Evolutionary conservation across 2,797 vertebrate species (phyloP).

Genomic region (Brotula barbata): DNA sequence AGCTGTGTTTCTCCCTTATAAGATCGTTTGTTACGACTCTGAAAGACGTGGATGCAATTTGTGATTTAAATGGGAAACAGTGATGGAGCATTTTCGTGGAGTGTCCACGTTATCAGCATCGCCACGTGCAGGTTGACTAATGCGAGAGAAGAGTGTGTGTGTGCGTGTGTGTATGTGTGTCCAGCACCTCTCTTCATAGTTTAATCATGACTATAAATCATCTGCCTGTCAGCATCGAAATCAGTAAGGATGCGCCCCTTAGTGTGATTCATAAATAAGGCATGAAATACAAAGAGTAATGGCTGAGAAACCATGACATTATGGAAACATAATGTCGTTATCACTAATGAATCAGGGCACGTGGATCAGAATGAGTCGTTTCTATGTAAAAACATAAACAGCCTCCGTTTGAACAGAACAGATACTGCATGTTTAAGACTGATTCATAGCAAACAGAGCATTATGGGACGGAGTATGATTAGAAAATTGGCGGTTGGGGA

Average conservation of each 20-base stretch:
- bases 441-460: no score
- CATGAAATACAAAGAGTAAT: not conserved
- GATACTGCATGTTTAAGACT: no score
- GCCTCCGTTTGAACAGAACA: no score
- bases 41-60: slow-evolving; percentile 13
- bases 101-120: slow-evolving; percentile 11
- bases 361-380: no score
- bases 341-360: no score
- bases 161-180: not conserved
- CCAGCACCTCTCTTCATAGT: no score
- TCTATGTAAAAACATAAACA: no score
- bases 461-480: no score
- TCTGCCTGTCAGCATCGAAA: slow-evolving; percentile 4
- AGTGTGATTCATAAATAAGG: not conserved
- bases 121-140: slow-evolving; percentile 8
- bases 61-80: slow-evolving; percentile 24
- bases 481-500: no score
- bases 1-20: slow-evolving; percentile 17
- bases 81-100: slow-evolving; percentile 13
- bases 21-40: slow-evolving; percentile 16
- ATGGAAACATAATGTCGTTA: not conserved
- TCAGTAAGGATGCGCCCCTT: not conserved
- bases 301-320: not conserved
- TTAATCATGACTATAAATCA: not conserved
- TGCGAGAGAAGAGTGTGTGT: not conserved